These are phyloP conservation scores for Crotalus viridis DNA, from an alignment of 2,113 vertebrate genomes.

Conservation along the genomic window DNA sequence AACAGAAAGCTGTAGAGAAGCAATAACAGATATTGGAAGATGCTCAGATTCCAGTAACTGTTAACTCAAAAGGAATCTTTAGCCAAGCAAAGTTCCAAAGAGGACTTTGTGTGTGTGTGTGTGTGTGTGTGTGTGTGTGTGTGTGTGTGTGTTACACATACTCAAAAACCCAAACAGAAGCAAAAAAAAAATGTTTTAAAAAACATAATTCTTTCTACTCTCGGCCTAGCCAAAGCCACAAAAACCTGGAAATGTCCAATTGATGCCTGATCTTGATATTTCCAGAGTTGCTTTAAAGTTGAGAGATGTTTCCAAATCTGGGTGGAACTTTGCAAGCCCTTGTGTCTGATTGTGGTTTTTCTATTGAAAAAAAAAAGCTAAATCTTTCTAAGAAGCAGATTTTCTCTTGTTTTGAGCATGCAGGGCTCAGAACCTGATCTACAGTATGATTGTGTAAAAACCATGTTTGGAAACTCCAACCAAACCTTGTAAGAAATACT, in stretches of 20 bases:
- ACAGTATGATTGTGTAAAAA: background rate
- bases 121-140: background rate
- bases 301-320: constrained; percentile 31
- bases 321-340: constrained; percentile 41
- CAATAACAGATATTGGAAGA: constrained; percentile 27
- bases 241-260: constrained; percentile 40
- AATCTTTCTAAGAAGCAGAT: background rate
- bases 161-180: constrained; percentile 44
- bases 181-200: constrained; percentile 43
- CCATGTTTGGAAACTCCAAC: background rate
- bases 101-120: background rate
- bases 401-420: background rate
- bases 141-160: no score
- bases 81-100: background rate
- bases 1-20: constrained; percentile 25
- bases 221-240: constrained; percentile 47
- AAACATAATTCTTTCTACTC: constrained; percentile 49
- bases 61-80: constrained; percentile 34
- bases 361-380: background rate
- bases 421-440: background rate
- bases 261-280: constrained; percentile 53
- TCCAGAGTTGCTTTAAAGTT: constrained; percentile 21
- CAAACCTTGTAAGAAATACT: background rate
- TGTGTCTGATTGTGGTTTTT: constrained; percentile 15
- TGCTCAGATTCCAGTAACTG: constrained; percentile 30